Evolutionary conservation across 2,888 invertebrate genomes (phyloP).

Genomic region (Hemistola chrysoprasaria): DNA sequence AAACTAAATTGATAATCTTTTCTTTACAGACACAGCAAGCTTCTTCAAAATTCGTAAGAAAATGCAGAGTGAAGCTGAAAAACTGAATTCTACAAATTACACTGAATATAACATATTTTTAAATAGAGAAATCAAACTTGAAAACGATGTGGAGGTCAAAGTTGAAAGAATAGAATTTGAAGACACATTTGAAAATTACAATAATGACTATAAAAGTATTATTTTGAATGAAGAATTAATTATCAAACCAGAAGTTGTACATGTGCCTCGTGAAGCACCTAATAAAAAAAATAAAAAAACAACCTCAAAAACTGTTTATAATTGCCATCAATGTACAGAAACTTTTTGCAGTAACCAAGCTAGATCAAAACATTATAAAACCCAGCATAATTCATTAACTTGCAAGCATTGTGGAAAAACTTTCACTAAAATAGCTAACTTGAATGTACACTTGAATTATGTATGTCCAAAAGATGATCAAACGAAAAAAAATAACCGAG

Average conservation of each 20-base stretch:
- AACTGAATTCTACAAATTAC: no score
- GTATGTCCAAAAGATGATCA: background rate
- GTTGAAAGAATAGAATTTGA: constrained; percentile 1
- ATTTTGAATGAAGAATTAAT: background rate
- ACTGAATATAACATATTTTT: no score
- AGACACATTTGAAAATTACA: background rate
- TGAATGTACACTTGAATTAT: constrained; percentile 36
- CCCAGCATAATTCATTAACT: constrained; percentile 28
- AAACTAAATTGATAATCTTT: no score
- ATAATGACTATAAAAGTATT: background rate
- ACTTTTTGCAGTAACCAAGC: no score
- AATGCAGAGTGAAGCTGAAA: background rate
- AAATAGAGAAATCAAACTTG: background rate
- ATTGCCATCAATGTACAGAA: no score
- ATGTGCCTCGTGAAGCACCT: no score
- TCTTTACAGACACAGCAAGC: no score
- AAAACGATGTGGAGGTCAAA: background rate
- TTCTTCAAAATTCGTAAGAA: no score
- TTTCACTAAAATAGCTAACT: constrained; percentile 41
- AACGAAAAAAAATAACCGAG: background rate
- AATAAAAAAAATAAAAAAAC: background rate
- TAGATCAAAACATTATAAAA: constrained; percentile 21
- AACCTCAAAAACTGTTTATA: no score
- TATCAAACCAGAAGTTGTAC: background rate
- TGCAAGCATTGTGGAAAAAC: constrained; percentile 41